Base-by-base conservation (phyloP, 2,888 invertebrate species). In the Sceliomorpha sp. region DNA sequence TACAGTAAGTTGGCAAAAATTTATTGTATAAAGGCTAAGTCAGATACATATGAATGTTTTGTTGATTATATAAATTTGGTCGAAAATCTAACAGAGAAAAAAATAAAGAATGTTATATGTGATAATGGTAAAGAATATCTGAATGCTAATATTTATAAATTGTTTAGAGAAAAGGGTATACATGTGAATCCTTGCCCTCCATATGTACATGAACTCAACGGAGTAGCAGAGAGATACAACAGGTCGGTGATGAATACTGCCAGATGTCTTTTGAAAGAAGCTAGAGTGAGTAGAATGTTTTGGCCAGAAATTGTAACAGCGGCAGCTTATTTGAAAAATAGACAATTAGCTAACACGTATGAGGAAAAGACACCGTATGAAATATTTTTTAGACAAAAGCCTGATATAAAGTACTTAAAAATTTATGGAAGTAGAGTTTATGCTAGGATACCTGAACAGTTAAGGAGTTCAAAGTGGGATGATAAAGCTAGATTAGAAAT, bases 231-330 rank as follows among this genome's bases (percentile, higher is more conserved):
- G 31, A 37, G 58, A 8, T 62, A 51, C 31, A 66, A 59, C 42
- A 37, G 58, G 8, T 31, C 66, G 2, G 9, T 51, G 39, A 76
- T 73, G 74, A 66, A 76, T 15, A 53, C 36, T 13, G 66, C 53
- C 1, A 40, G 73, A 34, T 76, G 74, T 68, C 53, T 70, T 50
- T 36, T 68, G n/a, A 32, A 20, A 14, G 74, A 76, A 48, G 56
- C 74, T 8, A 59, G 62, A 29, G 26, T 72, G 17, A 27, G 68
- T 14, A 42, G 13, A n/a, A 70, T 15, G 34, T 75, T 62, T 42
- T 76, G 72, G 76, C 70, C 75, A 2, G 72, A 76, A 59, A 29
- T 73, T 1, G 34, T 75, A 1, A 63, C 24, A 40, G 44, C 72
- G 2, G 60, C 50, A 1, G 55, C 67, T 1, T 72, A 75, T 42